Base-by-base conservation (phyloP, 2,797 vertebrate genomes). In the Hippopotamyrus pictus region DNA sequence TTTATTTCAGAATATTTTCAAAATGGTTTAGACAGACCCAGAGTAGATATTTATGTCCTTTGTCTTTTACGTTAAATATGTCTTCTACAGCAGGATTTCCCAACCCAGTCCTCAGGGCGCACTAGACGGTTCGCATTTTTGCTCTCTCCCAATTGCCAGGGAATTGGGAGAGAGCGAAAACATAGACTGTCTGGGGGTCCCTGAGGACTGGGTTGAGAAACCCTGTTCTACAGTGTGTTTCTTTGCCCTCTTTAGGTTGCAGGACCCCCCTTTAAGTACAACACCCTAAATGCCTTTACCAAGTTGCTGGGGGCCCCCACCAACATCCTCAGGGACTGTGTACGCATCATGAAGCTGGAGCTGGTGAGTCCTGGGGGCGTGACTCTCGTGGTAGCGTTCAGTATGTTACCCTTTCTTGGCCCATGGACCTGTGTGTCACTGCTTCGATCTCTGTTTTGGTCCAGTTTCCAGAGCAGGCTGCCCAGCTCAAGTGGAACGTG, bases 271-370 rank as follows among this genome's bases (percentile, higher is more conserved):
- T 99, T 99, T 94, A 99, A 99, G 95, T 99, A 98, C 91, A 99
- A 99, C 95, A 99, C 99, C 62, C 95, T 99, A 92, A 99, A 99
- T 96, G 99, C 99, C 93, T 99, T 99, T 93, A 99, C 98, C 73
- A 99, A 99, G 94, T 95, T 99, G 84, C 93, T 99, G 92, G 98
- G 99, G 79, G 99, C 99, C n/a, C 98, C 97, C 53, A 98, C 98
- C 0, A 98, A 98, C 93, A 99, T 99, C 94, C 98, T 99, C 76
- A 95, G 98, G 92, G 98, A 99, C 95, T 99, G 99, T 53, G 99
- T 99, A 50, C 98, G 98, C 93, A 99, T 99, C 93, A 99, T 99
- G 99, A 99, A 99, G 94, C 96, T 99, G 5, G 99, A 99, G 93
- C 95, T 99, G 97, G 98, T 99, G 93, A 94, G 97, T 94, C 90